These are phyloP conservation scores for Belonocnema kinseyi DNA, from an alignment of 1,140 invertebrate genomes.

Conservation along the genomic window DNA sequence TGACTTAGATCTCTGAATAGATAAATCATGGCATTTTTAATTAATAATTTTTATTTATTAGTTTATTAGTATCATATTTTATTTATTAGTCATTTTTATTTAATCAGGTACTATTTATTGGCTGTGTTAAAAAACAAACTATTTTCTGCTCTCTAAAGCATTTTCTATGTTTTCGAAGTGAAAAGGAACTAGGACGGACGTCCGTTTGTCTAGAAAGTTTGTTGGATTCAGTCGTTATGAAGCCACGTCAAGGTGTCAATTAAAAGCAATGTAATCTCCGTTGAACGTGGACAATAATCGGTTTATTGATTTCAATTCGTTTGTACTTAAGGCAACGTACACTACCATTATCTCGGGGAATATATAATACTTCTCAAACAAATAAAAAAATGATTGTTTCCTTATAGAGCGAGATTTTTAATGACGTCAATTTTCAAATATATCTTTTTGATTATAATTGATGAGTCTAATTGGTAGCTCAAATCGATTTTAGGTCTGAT, in stretches of 20 bases:
- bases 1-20: too few relatives aligned
- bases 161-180: conserved; percentile 33
- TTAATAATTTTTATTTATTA: too few relatives aligned
- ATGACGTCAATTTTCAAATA: too few relatives aligned
- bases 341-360: conserved; percentile 35
- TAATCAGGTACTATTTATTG: not conserved
- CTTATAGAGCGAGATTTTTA: too few relatives aligned
- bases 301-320: conserved; percentile 69
- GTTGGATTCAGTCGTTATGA: conserved; percentile 57
- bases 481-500: too few relatives aligned
- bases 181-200: conserved; percentile 63
- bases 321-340: conserved; percentile 47
- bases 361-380: too few relatives aligned
- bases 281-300: conserved; percentile 63
- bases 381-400: too few relatives aligned
- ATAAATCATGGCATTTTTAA: too few relatives aligned
- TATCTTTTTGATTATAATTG: too few relatives aligned
- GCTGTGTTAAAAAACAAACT: not conserved
- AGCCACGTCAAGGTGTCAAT: conserved; percentile 62
- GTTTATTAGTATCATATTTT: too few relatives aligned
- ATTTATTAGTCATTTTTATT: not conserved
- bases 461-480: too few relatives aligned
- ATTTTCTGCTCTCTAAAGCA: not conserved
- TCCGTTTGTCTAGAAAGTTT: conserved; percentile 59
- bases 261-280: conserved; percentile 68